phyloP scores from a whole-genome alignment of 2,113 vertebrate genomes.

The Cisticola juncidis region DNA sequence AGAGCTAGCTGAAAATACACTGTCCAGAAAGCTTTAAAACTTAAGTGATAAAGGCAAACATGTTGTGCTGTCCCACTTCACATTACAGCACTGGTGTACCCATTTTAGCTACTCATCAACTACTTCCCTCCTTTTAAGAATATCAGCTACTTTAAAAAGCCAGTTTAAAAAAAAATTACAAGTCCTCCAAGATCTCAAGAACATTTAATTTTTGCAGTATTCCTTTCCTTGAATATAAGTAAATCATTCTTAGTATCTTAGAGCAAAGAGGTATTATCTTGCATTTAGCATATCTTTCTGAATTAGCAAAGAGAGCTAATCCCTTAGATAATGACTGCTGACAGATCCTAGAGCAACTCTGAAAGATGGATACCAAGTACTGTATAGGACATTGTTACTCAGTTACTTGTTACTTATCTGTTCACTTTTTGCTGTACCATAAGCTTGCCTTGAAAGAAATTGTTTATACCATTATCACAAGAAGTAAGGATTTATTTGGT shows the following conservation, averaged over 20 bases:
- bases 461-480: not conserved
- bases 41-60: not conserved
- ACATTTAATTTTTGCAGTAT: not conserved
- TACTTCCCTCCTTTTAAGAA: not conserved
- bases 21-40: not conserved
- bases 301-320: not conserved
- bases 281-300: not conserved
- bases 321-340: not conserved
- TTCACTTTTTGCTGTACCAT: not conserved
- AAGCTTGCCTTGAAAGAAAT: not conserved
- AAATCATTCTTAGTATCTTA: not conserved
- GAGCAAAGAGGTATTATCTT: not conserved
- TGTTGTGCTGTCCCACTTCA: not conserved
- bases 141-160: not conserved
- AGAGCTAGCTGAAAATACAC: not conserved
- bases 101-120: not conserved
- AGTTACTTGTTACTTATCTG: not conserved
- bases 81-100: not conserved
- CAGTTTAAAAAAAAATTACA: not conserved
- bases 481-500: not conserved
- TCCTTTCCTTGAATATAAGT: not conserved
- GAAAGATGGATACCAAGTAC: not conserved
- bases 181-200: not conserved
- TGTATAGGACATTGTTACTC: not conserved
- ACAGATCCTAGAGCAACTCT: not conserved